Evolutionary conservation across 1,140 invertebrate species (phyloP).

Genomic region (Leptinotarsa texana): DNA sequence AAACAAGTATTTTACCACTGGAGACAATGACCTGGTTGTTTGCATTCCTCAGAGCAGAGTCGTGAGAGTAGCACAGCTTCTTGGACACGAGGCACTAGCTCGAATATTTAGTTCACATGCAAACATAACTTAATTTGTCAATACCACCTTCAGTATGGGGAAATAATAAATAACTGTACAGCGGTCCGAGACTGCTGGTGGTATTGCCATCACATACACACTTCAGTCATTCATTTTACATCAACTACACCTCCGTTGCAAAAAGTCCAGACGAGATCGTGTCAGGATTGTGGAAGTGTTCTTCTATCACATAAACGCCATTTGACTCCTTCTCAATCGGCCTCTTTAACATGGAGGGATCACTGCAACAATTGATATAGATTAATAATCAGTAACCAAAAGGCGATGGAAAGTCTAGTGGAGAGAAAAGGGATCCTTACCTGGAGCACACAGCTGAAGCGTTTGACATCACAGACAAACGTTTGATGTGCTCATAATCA

Average conservation of each 20-base stretch:
- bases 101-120: conserved; percentile 38
- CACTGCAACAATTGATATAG: conserved; percentile 52
- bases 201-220: conserved; percentile 38
- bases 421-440: conserved; percentile 33
- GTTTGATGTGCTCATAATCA: conserved; percentile 52
- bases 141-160: conserved; percentile 35
- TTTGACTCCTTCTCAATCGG: conserved; percentile 55
- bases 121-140: conserved; percentile 41
- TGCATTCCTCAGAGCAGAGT: conserved; percentile 38
- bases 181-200: conserved; percentile 28
- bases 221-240: conserved; percentile 43
- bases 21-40: conserved; percentile 40
- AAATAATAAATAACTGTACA: conserved; percentile 50
- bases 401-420: conserved; percentile 13
- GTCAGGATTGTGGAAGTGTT: conserved; percentile 63
- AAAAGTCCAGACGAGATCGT: conserved; percentile 60
- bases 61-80: conserved; percentile 33
- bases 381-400: conserved; percentile 1
- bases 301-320: conserved; percentile 66
- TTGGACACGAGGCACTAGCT: conserved; percentile 35
- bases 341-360: conserved; percentile 58
- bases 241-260: conserved; percentile 66
- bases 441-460: conserved; percentile 50
- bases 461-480: conserved; percentile 55
- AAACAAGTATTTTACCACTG: conserved; percentile 33